phyloP scores from a whole-genome alignment of 2,113 vertebrate genomes.

The Nannobrachium achirus region DNA sequence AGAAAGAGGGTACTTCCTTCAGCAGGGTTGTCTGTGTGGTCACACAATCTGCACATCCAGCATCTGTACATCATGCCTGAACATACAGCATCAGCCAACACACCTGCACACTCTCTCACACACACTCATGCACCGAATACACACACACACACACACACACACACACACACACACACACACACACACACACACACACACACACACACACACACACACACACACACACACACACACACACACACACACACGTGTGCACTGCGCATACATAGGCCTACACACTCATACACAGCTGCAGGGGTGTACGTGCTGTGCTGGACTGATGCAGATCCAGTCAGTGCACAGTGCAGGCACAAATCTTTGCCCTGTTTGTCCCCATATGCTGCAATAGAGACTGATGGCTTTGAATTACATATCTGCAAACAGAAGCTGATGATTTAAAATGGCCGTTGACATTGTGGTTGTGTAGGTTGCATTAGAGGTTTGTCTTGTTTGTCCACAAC shows the following conservation, averaged over 20 bases:
- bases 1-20: too few species aligned
- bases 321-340: conserved; percentile 55
- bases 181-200: conserved; percentile 16
- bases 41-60: too few species aligned
- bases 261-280: background rate
- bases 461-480: background rate
- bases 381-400: background rate
- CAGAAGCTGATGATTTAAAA: background rate
- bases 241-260: conserved; percentile 3
- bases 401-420: background rate
- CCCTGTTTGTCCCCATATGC: conserved; percentile 49
- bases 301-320: conserved; percentile 30
- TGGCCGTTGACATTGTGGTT: conserved; percentile 3
- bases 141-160: conserved; percentile 16
- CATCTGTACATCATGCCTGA: background rate
- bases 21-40: too few species aligned
- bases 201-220: conserved; percentile 10
- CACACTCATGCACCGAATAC: background rate
- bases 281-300: conserved; percentile 46
- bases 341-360: conserved; percentile 53
- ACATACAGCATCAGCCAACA: conserved; percentile 25
- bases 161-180: conserved; percentile 1
- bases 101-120: conserved; percentile 17
- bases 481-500: too few species aligned
- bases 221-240: background rate